Base-by-base conservation (phyloP, 2,797 vertebrate species). In the Ceyx erithaca region DNA sequence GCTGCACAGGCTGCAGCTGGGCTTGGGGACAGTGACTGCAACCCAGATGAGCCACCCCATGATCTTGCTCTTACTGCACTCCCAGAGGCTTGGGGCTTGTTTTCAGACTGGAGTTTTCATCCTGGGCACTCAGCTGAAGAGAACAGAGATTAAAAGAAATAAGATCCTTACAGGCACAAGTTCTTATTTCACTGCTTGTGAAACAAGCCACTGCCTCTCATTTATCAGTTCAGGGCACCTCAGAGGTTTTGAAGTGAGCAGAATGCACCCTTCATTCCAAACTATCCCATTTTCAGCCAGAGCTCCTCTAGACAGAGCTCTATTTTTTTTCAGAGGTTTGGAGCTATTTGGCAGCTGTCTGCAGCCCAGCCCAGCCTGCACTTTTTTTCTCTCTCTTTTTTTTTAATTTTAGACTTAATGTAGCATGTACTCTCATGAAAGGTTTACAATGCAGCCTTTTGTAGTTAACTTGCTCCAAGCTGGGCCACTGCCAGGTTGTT, bases 401-500 rank as follows among this genome's bases (percentile, higher is more conserved):
- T 51, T 51, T 49, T 51, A 49, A 89, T 85, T 96, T 95, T 86
- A 95, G 92, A 92, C 86, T 93, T 94, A 96, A 87, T 79, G 69
- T 82, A 93, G 89, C 87, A 95, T 92, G 87, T 92, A 84, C 82
- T 95, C 64, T 92, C 80, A 76, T 58, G 84, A 92, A 45, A 92
- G 86, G 72, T 96, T 95, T 90, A 95, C 91, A 96, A 94, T 94
- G 90, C 84, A 94, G 92, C 71, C 84, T 94, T 96, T 94, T 96
- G 92, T 96, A 95, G 89, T 88, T 92, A 94, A 96, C 82, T 93
- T 85, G 87, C 80, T 95, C 80, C 80, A 79, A 94, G 93, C 69
- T 95, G 84, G 96, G 93, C 95, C 78, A 82, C 62, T 96, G 93
- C 93, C 85, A 97, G 93, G 88, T 93, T 90, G 92, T 96, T 93